phyloP scores from a whole-genome alignment of 2,113 vertebrate species.

The Arenaria interpres region DNA sequence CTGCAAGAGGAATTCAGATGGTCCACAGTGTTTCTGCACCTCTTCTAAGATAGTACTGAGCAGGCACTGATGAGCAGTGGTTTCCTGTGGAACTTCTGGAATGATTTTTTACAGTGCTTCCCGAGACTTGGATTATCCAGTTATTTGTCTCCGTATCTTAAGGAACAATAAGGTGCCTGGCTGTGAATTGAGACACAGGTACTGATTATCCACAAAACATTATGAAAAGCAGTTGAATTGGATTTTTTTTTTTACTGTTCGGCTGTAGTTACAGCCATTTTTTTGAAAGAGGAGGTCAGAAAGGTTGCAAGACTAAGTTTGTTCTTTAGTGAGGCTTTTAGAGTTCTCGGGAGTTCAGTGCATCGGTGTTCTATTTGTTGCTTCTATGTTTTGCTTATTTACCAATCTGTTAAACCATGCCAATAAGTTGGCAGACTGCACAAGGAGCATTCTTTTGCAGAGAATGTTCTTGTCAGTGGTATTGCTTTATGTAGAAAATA shows the following conservation, averaged over 20 bases:
- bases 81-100: neutral
- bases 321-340: neutral
- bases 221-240: neutral
- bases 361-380: neutral
- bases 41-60: neutral
- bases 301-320: neutral
- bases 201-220: neutral
- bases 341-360: neutral
- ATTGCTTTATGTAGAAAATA: neutral
- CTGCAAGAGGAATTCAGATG: neutral
- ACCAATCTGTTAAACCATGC: neutral
- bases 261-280: neutral
- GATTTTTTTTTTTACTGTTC: neutral
- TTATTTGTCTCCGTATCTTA: neutral
- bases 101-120: neutral
- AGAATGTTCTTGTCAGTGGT: neutral
- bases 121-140: neutral
- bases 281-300: neutral
- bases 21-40: neutral
- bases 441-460: neutral
- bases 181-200: neutral
- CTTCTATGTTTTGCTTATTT: neutral
- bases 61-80: fast-evolving
- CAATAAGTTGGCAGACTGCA: neutral
- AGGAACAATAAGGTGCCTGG: neutral